Percentiles rank a stretch among this genome's conserved stretches.
These are phyloP conservation scores for Lepidostoma basale DNA, from an alignment of 1,140 invertebrate species.

Conservation along the genomic window DNA sequence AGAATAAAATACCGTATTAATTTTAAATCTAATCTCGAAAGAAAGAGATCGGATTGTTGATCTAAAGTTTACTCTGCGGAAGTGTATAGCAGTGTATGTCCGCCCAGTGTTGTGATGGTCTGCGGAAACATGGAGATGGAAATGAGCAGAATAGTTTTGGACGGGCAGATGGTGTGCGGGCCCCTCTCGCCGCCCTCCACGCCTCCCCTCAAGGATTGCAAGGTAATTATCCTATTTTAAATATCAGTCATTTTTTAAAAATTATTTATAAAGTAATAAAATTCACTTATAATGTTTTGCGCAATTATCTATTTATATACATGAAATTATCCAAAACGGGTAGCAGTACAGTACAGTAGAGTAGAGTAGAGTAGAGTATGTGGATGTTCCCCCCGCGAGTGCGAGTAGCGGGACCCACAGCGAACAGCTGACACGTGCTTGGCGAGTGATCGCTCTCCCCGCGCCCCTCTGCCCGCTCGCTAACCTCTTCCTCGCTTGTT, in stretches of 20 bases:
- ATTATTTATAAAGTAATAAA: background rate
- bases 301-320: background rate
- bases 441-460: conserved; percentile 44
- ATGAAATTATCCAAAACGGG: background rate
- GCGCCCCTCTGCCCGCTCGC: conserved; percentile 49
- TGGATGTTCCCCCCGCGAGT: background rate
- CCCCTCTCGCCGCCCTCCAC: conserved; percentile 60
- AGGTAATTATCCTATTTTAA: conserved; percentile 52
- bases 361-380: background rate
- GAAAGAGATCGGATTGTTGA: background rate
- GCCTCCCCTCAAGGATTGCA: conserved; percentile 58
- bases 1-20: background rate
- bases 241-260: background rate
- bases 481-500: conserved; percentile 45
- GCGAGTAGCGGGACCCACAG: conserved; percentile 26
- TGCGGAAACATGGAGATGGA: conserved; percentile 36
- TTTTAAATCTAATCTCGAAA: conserved; percentile 5
- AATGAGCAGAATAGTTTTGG: conserved; percentile 1
- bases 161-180: conserved; percentile 53
- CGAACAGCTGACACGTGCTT: conserved; percentile 35
- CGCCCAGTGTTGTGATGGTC: conserved; percentile 23
- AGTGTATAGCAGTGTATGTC: conserved; percentile 5
- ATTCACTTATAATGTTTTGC: background rate
- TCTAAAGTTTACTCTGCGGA: background rate
- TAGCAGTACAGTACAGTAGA: background rate